These are phyloP conservation scores for Hoplodrina ambigua DNA, from an alignment of 2,888 invertebrate species.

Conservation along the genomic window DNA sequence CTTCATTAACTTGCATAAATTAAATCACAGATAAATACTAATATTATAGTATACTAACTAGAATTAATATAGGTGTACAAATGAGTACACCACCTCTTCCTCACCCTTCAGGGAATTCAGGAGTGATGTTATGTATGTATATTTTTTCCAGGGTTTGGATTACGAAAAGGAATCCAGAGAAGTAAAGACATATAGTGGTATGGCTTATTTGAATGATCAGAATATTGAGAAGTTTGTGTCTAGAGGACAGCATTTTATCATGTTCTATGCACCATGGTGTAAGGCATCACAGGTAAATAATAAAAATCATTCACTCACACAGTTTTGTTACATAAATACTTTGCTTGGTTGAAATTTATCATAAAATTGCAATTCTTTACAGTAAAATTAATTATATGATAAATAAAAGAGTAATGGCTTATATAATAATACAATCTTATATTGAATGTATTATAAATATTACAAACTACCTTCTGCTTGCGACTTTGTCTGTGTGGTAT, in stretches of 20 bases:
- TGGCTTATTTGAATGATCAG: slow-evolving; percentile 94
- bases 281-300: slow-evolving; percentile 94
- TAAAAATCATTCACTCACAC: not conserved
- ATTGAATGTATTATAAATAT: slow-evolving; percentile 1
- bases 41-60: no score
- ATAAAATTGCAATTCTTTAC: slow-evolving; percentile 15
- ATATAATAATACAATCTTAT: no score
- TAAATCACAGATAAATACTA: no score
- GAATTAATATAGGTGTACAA: no score
- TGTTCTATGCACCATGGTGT: slow-evolving; percentile 98
- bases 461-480: no score
- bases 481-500: no score
- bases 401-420: not conserved
- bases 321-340: not conserved
- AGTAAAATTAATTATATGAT: not conserved
- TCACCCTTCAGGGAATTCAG: no score
- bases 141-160: slow-evolving; percentile 65
- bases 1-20: no score
- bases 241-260: slow-evolving; percentile 95
- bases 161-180: slow-evolving; percentile 73
- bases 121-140: no score
- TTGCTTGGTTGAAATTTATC: slow-evolving; percentile 1
- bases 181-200: slow-evolving; percentile 91
- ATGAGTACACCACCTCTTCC: no score
- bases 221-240: slow-evolving; percentile 93